A percentile compares a stretch with the other conserved stretches of the same genome.
These are phyloP conservation scores for Macrosteles quadrilineatus DNA, from an alignment of 1,140 invertebrate species.

Conservation along the genomic window DNA sequence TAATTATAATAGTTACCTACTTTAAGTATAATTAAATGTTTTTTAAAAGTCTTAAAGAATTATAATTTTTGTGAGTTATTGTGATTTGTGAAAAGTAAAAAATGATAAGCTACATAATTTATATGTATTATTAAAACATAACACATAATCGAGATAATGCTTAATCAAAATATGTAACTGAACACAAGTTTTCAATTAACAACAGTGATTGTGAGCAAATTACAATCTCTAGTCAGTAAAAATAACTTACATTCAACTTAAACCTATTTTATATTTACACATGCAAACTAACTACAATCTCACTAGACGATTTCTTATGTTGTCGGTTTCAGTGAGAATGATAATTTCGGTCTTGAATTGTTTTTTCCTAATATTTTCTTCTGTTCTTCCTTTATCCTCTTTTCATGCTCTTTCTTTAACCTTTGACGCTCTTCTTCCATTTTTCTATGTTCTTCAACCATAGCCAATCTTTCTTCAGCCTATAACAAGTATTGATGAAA, in stretches of 20 bases:
- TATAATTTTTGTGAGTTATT: no score
- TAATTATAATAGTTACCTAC: no score
- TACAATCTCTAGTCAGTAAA: no score
- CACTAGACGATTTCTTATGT: background rate
- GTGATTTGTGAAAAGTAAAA: no score
- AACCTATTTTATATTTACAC: no score
- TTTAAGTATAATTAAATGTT: no score
- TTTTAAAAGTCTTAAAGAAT: no score
- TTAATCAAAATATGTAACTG: no score
- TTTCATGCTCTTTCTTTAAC: constrained; percentile 90
- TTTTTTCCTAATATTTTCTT: constrained; percentile 97
- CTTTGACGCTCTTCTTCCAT: constrained; percentile 94
- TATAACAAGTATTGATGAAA: constrained; percentile 49
- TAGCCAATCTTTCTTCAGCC: constrained; percentile 94
- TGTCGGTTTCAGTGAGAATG: constrained; percentile 81
- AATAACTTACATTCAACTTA: no score
- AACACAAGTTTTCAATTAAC: no score
- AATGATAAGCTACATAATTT: background rate
- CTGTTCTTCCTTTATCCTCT: constrained; percentile 90
- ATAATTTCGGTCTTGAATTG: constrained; percentile 93
- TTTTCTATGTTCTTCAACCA: constrained; percentile 94
- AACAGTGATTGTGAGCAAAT: no score
- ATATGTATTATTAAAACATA: constrained; percentile 15
- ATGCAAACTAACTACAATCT: background rate
- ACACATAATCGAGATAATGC: background rate